phyloP scores from a whole-genome alignment of 2,113 vertebrate species.

The Cephalophus harveyi region DNA sequence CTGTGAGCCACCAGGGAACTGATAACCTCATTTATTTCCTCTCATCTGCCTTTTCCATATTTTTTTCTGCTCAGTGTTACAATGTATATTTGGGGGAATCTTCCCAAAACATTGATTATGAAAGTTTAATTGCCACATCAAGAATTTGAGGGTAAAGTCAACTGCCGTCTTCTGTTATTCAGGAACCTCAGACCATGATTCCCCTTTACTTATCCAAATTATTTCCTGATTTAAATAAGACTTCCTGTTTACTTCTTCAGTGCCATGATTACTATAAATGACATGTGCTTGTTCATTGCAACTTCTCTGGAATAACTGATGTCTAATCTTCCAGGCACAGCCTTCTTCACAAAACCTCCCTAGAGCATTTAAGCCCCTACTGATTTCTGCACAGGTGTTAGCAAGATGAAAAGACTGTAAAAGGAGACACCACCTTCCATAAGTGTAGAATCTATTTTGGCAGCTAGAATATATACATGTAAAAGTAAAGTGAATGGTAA shows the following conservation, averaged over 20 bases:
- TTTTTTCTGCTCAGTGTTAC: not conserved
- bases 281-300: not conserved
- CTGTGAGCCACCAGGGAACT: too few species aligned
- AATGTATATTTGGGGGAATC: not conserved
- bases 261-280: not conserved
- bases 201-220: not conserved
- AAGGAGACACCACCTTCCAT: fast-evolving
- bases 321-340: not conserved
- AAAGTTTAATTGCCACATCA: not conserved
- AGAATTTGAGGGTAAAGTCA: not conserved
- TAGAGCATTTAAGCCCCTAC: not conserved
- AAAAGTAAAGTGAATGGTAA: not conserved
- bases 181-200: not conserved
- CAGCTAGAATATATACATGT: too few species aligned
- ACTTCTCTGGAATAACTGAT: not conserved
- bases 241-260: not conserved
- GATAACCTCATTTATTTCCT: not conserved
- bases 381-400: not conserved
- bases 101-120: not conserved
- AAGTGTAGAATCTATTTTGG: not conserved
- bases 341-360: not conserved
- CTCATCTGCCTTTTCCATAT: not conserved
- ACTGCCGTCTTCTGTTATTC: not conserved
- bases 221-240: not conserved
- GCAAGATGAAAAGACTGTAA: not conserved